Evolutionary conservation across 2,888 invertebrate species (phyloP).

Genomic region (Brassicogethes aeneus): DNA sequence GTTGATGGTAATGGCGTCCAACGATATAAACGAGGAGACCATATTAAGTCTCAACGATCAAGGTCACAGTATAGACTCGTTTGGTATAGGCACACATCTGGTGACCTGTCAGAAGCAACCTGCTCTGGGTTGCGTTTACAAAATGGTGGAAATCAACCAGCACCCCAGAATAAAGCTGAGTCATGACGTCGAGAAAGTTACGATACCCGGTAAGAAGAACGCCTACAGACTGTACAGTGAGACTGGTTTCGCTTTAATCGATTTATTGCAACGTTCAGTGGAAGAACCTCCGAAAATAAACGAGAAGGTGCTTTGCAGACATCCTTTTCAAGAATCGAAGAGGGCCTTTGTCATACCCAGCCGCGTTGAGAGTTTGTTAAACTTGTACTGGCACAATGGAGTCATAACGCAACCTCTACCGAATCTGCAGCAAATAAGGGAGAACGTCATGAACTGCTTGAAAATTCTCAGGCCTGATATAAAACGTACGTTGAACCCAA

Average conservation of each 20-base stretch:
- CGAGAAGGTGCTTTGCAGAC: constrained; percentile 82
- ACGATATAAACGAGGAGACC: constrained; percentile 98
- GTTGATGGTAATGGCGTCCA: constrained; percentile 91
- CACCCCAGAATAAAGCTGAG: constrained; percentile 91
- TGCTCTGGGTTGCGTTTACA: constrained; percentile 94
- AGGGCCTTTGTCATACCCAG: constrained; percentile 90
- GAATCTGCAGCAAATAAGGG: constrained; percentile 64
- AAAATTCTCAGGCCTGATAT: constrained; percentile 81
- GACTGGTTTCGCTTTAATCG: constrained; percentile 80
- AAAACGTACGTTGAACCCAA: constrained; percentile 93
- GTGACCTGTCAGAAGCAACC: constrained; percentile 98
- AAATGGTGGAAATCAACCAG: constrained; percentile 88
- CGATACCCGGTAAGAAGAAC: constrained; percentile 91
- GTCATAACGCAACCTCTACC: constrained; percentile 57
- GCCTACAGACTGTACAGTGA: constrained; percentile 64
- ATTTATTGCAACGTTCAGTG: constrained; percentile 72
- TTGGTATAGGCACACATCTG: constrained; percentile 70
- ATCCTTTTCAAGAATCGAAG: constrained; percentile 95
- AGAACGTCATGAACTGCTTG: constrained; percentile 71
- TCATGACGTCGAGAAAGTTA: constrained; percentile 95
- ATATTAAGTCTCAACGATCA: constrained; percentile 95
- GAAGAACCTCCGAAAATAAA: constrained; percentile 71
- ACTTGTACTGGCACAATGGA: constrained; percentile 81
- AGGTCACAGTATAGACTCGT: constrained; percentile 89
- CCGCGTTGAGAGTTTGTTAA: constrained; percentile 73